Base-by-base conservation (phyloP, 2,113 vertebrate species). In the Mormyrus lacerda region DNA sequence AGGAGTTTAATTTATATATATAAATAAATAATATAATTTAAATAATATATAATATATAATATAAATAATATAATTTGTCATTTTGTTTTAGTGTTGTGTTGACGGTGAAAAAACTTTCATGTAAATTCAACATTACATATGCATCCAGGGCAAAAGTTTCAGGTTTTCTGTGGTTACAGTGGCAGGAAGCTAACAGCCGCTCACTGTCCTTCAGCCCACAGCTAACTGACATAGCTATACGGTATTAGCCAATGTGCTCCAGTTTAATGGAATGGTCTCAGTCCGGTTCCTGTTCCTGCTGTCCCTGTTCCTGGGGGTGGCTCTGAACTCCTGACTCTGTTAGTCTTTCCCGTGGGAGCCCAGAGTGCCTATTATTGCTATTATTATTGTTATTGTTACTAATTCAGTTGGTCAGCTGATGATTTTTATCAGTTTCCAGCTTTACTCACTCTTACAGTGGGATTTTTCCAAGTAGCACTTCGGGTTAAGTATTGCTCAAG, bases 111-210 rank as follows among this genome's bases (percentile, higher is more conserved):
- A 85, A 85, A 85, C n/a, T 19, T 85, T 24, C 47, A 50, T 53
- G 47, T 87, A 51, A 87, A 51, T 53, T 31, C 50, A 55, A 87
- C 39, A 55, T 87, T 87, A 87, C 44, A 27, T 87, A 87, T 87
- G 85, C 50, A 87, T 87, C 27, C 48, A 87, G 85, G 85, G 50
- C 85, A 87, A 87, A 84, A 87, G 48, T 53, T 51, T 51, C 85
- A 87, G 50, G 48, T 51, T 55, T 87, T 87, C 85, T 87, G 85
- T 3, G 85, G 85, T 87, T 87, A 87, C 5, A 42, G 47, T 27
- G 19, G 50, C 27, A 53, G 85, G 85, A 53, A 87, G 39, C 15
- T 55, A 35, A 53, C 31, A n/a, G 50, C 47, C 15, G 7, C 47
- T 53, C 35, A 48, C 17, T 6, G 55, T 31, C 39, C 44, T 84